A percentile compares a stretch with the other conserved stretches of the same genome.
These are phyloP conservation scores for Amphimedon queenslandica DNA, from an alignment of 37 sponge, comb jelly and placozoan genomes.

Conservation along the genomic window DNA sequence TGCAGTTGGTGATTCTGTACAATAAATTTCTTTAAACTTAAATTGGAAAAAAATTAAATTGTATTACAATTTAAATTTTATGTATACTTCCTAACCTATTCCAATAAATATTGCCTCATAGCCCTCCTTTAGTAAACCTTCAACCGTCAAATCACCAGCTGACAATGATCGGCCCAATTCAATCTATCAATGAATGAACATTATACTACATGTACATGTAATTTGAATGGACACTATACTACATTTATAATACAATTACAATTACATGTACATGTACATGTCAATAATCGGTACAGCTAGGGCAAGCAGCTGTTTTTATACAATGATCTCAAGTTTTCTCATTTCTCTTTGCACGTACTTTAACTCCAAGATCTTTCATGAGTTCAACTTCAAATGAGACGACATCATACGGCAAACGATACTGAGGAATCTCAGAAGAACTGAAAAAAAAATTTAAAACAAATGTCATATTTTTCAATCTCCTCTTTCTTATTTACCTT, in stretches of 20 bases:
- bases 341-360: slow-evolving; percentile 34
- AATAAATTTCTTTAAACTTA: neutral
- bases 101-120: slow-evolving; percentile 90
- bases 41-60: neutral
- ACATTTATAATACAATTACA: too few species aligned
- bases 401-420: slow-evolving; percentile 87
- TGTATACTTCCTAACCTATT: slow-evolving; percentile 46
- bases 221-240: too few species aligned
- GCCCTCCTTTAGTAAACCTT: neutral
- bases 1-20: neutral
- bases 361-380: slow-evolving; percentile 94
- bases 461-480: neutral
- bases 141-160: neutral
- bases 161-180: too few species aligned
- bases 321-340: too few species aligned
- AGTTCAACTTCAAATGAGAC: slow-evolving; percentile 95
- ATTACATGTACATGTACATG: too few species aligned
- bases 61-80: neutral
- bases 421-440: slow-evolving; percentile 97
- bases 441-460: slow-evolving; percentile 18
- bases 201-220: too few species aligned
- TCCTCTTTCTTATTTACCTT: slow-evolving; percentile 29
- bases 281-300: too few species aligned
- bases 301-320: too few species aligned
- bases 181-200: too few species aligned